Evolutionary conservation across 2,113 vertebrate species (phyloP).

Genomic region (Aphyosemion australe): DNA sequence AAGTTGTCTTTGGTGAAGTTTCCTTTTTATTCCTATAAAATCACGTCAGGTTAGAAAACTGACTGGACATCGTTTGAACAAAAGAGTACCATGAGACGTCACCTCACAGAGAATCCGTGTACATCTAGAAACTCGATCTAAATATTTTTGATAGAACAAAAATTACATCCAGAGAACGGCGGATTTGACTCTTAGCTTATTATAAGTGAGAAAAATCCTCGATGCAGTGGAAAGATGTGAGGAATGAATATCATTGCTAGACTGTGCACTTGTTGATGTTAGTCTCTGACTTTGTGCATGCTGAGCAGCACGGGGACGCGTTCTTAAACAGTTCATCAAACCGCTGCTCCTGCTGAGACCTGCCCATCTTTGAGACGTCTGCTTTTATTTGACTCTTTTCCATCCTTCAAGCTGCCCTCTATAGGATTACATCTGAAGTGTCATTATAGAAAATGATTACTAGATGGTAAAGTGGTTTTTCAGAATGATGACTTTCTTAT

Average conservation of each 20-base stretch:
- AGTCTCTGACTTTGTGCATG: neutral
- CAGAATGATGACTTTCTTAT: slow-evolving; percentile 13
- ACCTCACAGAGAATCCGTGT: too few species aligned
- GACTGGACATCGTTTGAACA: neutral
- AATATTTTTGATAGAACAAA: too few species aligned
- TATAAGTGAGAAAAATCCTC: slow-evolving; percentile 3
- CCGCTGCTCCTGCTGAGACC: slow-evolving; percentile 9
- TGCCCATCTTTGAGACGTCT: slow-evolving; percentile 7
- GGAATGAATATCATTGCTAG: slow-evolving; percentile 10
- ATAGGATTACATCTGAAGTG: slow-evolving; percentile 21
- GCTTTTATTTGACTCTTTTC: slow-evolving; percentile 38
- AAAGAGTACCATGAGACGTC: too few species aligned
- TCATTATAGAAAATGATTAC: slow-evolving; percentile 44
- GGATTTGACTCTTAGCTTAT: slow-evolving; percentile 14
- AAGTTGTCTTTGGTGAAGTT: too few species aligned
- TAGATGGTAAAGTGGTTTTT: slow-evolving; percentile 32
- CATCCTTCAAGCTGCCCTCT: slow-evolving; percentile 18
- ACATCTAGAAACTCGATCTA: too few species aligned
- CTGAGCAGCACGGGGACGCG: slow-evolving; percentile 4
- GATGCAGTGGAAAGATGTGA: slow-evolving; percentile 1
- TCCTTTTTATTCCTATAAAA: too few species aligned
- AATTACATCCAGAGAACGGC: neutral
- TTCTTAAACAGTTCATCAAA: slow-evolving; percentile 5
- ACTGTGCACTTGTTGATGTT: slow-evolving; percentile 10
- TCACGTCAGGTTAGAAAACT: neutral